Evolutionary conservation across 2,113 vertebrate species (phyloP), one percentile per base, ranked within the genome.

Genomic region (Myotis lucifugus): DNA sequence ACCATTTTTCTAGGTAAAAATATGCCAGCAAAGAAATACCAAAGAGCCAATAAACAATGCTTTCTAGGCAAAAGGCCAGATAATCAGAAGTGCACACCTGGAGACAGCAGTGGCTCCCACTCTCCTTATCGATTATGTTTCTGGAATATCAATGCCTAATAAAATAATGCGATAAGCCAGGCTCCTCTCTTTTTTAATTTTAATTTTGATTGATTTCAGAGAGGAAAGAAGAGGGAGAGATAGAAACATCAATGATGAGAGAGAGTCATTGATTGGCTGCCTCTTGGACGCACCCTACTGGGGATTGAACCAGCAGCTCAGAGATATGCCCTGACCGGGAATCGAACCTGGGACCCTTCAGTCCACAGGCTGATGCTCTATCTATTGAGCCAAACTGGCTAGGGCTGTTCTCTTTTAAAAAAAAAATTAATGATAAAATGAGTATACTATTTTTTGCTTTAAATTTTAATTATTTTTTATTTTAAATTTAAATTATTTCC

Each of bases 401-500:
- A 61, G 9, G 59, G 59, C 23, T 61, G 59, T 27, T 27, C 25
- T 61, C 56, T 61, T 46, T 11, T 1, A 46, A 46, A 46, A 11
- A 61, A 61, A 4, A 11, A 12, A 82, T 2, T 88, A 88, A 74
- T 40, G 23, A 81, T 81, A 61, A 59, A 85, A 67, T 59, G 27
- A 21, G 1, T 72, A 5, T 21, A 32, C 91, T 78, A 59, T 32
- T 85, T 93, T 85, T 91, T 61, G 52, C 15, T 56, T 90, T 92
- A 42, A 73, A 67, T 50, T 79, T 64, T 59, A 89, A 79, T 79
- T 90, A 8, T 69, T 72, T 77, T 79, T 77, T 34, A 93, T 50
- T 82, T 76, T 87, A 82, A 90, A 93, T 74, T 42, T 59, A 85
- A 81, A 34, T 78, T 50, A 67, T 40, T 86, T 78, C 2, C 92